phyloP scores from a whole-genome alignment of 2,797 vertebrate genomes.

The Salmo trutta region DNA sequence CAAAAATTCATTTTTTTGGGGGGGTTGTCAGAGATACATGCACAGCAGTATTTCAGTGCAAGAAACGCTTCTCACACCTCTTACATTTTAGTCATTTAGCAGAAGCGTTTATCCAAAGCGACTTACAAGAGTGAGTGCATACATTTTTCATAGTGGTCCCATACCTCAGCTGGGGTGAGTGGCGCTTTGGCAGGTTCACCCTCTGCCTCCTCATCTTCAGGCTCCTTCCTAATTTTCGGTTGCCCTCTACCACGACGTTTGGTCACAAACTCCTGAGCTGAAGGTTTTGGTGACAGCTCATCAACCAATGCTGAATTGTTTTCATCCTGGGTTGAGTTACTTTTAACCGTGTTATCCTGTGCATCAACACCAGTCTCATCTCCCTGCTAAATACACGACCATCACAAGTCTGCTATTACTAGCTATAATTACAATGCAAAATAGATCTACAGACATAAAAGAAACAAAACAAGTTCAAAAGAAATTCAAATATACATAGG shows the following conservation, averaged over 20 bases:
- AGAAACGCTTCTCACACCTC: not conserved
- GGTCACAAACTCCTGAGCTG: conserved; percentile 65
- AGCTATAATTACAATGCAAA: not conserved
- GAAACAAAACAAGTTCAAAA: not conserved
- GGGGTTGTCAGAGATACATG: not conserved
- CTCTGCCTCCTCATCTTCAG: conserved; percentile 50
- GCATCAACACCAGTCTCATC: conserved; percentile 15
- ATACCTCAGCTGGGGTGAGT: conserved; percentile 48
- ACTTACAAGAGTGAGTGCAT: no score
- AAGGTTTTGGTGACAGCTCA: not conserved
- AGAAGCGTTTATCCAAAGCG: no score
- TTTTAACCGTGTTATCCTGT: conserved; percentile 11
- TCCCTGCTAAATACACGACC: conserved; percentile 51
- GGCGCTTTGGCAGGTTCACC: conserved; percentile 8
- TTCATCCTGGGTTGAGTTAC: not conserved
- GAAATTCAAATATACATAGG: not conserved
- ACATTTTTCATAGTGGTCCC: no score
- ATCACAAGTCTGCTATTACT: not conserved
- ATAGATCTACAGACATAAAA: not conserved
- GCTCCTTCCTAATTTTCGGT: conserved; percentile 57
- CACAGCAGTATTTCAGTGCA: not conserved
- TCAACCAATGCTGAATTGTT: conserved; percentile 10
- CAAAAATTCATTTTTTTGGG: not conserved
- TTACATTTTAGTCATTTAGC: no score
- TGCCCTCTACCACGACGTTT: conserved; percentile 65